Evolutionary conservation across 2,888 invertebrate species (phyloP).

Genomic region (Acrobasis repandana): DNA sequence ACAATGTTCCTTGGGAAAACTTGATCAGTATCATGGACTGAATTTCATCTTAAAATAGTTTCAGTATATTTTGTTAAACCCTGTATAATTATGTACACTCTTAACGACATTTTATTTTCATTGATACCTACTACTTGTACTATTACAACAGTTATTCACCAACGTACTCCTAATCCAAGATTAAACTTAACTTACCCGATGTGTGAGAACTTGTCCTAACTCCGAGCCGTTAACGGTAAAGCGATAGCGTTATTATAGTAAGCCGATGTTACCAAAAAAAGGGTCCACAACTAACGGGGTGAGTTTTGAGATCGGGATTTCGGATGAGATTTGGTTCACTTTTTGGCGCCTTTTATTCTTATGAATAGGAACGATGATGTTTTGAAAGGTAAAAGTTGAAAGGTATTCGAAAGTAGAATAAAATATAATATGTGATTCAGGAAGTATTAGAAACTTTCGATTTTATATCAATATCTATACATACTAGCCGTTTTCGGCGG

Average conservation of each 20-base stretch:
- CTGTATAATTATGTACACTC: too few species aligned
- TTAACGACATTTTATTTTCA: too few species aligned
- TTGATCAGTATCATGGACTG: too few species aligned
- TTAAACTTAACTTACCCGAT: slow-evolving; percentile 31
- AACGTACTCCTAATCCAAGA: slow-evolving; percentile 27
- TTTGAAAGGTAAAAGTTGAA: slow-evolving; percentile 22
- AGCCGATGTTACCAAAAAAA: slow-evolving; percentile 68
- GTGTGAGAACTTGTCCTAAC: slow-evolving; percentile 41
- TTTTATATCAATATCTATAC: neutral
- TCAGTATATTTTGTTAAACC: too few species aligned
- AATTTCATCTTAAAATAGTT: too few species aligned
- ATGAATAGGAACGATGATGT: slow-evolving; percentile 31
- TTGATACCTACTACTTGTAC: neutral
- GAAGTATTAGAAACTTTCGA: neutral
- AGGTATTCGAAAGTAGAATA: neutral
- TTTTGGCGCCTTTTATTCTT: slow-evolving; percentile 27
- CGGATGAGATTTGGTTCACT: slow-evolving; percentile 39
- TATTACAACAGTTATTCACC: neutral
- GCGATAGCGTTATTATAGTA: slow-evolving; percentile 77
- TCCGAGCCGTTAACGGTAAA: slow-evolving; percentile 76
- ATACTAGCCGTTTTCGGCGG: too few species aligned
- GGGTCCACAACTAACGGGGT: slow-evolving; percentile 58
- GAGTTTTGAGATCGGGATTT: slow-evolving; percentile 49
- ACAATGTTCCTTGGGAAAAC: too few species aligned
- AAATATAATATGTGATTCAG: slow-evolving; percentile 22